Base-by-base conservation (phyloP, 2,797 vertebrate species). In the Oreonectes daqikongensis region DNA sequence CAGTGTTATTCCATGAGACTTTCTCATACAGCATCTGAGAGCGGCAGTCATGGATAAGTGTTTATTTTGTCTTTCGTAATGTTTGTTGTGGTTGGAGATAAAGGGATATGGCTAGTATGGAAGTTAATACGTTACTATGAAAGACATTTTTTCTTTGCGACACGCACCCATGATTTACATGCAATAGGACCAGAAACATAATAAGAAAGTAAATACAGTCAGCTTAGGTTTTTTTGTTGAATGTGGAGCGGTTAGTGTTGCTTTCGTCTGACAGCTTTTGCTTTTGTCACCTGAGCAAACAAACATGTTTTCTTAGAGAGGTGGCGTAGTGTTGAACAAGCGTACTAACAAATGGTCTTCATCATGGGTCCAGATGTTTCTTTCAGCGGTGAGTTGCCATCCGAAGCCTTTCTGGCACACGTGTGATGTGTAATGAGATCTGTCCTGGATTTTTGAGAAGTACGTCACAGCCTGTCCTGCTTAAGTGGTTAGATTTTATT, bases 211-310 rank as follows among this genome's bases (percentile, higher is more conserved):
- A 46, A 17, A 46, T 46, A 1, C 14, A 14, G 44, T 46, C 17
- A n/a, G 46, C 4, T n/a, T n/a, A n/a, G n/a, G n/a, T n/a, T 50
- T 1, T 35, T 50, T 2, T 50, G 46, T 50, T n/a, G 7, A 50
- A 50, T 50, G 17, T 50, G 1, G 7, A 20, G 48, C 2, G 7
- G 52, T 52, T 20, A 9, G 18, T 55, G 53, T 35, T 52, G 6
- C 22, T 79, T 68, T 60, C 28, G 10, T 24, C 32, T 30, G 61
- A 40, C 12, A 5, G n/a, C 24, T 46, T 71, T 64, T 72, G 42
- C 53, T 72, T 73, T 6, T 20, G 8, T 35, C 75, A 78, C 65
- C 75, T 79, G 71, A 57, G 53, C 50, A 79, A 73, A 78, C 57
- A 74, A 53, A 57, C 42, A 35, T 35, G 59, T 69, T 78, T 78